Evolutionary conservation across 2,888 invertebrate species (phyloP).

Genomic region (Cheilosia scutellata): DNA sequence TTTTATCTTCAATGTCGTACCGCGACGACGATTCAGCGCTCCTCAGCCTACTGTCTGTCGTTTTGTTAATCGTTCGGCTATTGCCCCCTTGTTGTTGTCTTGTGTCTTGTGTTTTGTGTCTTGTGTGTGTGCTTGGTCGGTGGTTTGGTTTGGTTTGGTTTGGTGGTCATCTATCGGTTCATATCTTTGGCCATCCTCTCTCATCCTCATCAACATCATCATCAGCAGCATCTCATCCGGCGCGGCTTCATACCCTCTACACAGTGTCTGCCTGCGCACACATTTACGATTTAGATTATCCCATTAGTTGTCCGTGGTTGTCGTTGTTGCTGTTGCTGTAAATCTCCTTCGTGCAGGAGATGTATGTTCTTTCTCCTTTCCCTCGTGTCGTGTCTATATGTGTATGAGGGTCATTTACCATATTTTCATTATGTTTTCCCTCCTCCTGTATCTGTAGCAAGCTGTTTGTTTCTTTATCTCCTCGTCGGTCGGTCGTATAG

Average conservation of each 20-base stretch:
- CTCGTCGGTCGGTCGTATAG: constrained; percentile 12
- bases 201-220: constrained; percentile 5
- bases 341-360: constrained; percentile 33
- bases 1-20: constrained; percentile 30
- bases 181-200: constrained; percentile 28
- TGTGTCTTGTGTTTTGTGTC: background rate
- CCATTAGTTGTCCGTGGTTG: constrained; percentile 47
- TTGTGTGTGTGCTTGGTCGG: background rate
- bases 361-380: constrained; percentile 1
- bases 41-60: constrained; percentile 32
- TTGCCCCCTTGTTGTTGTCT: constrained; percentile 35
- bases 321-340: constrained; percentile 10
- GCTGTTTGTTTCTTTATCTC: constrained; percentile 15
- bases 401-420: constrained; percentile 59
- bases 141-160: constrained; percentile 30
- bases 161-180: constrained; percentile 47
- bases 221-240: constrained; percentile 8
- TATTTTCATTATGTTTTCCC: constrained; percentile 46
- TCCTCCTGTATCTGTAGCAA: constrained; percentile 6
- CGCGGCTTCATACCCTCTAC: constrained; percentile 11
- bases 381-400: constrained; percentile 11
- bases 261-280: constrained; percentile 3
- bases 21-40: background rate
- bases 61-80: constrained; percentile 47
- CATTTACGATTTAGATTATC: constrained; percentile 57